Base-by-base conservation (phyloP, 2,797 vertebrate genomes). In the Lacerta viridis region DNA sequence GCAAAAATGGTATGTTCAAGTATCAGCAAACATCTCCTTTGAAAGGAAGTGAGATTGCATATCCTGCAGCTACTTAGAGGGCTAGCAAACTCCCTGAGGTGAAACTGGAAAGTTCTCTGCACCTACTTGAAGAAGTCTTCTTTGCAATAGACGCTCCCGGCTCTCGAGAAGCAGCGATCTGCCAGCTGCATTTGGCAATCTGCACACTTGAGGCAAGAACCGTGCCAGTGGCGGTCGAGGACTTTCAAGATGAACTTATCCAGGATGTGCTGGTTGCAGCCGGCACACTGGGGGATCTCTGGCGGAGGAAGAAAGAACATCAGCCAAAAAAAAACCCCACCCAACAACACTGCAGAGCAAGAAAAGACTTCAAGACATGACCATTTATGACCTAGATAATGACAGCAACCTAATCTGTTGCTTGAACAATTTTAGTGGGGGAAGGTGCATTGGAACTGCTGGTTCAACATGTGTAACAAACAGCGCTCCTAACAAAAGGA, bases 71-170 rank as follows among this genome's bases (percentile, higher is more conserved):
- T 68, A 17, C 50, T 55, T 55, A 15, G 50, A 55, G 50, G 50
- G 68, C 68, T 33, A 74, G 18, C 33, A 36, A 74, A 39, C 83
- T 39, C 55, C 80, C 76, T 50, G 15, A 46, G 4, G 9, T 18
- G 50, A 80, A 29, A 23, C 0, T 27, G 8, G 39, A 64, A 39
- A 75, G 77, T 80, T 66, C 80, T 55, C n/a, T 20, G 25, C 90
- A 98, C 99, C 98, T 90, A 99, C 99, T 99, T 99, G 97, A 99
- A 99, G 97, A 99, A 99, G 77, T 99, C 99, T 78, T 99, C 99
- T 94, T 99, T 99, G 98, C 99, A 99, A 97, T 99, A 99, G 92
- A 99, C 98, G 85, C 97, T 98, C 87, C 98, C 99, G 0, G 98
- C 98, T 69, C 99, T 97, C 95, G 98, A 98, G 97, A 99, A 99